Conservation (phyloP, 2,113 vertebrate species). For the Stomatorhinus ivindoensis region DNA sequence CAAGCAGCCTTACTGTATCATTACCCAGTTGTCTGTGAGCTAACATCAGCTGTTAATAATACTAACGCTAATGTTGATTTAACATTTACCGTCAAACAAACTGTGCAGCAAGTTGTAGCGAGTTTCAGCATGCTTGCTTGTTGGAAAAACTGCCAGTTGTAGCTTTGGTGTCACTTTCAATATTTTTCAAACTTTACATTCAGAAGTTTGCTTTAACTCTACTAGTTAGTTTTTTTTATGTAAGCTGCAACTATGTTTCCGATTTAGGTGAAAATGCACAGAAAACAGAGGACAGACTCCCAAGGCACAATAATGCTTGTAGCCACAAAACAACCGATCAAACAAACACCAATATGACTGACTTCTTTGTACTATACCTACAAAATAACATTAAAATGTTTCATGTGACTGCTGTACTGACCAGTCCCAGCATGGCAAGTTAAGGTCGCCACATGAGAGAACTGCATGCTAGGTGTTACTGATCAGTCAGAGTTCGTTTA, state of each 20-base stretch:
- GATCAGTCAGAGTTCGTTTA: background rate
- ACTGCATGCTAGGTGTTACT: background rate
- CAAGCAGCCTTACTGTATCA: too few relatives aligned
- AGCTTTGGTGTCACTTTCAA: too few relatives aligned
- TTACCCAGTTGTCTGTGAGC: too few relatives aligned
- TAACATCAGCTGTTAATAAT: too few relatives aligned
- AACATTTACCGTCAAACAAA: too few relatives aligned
- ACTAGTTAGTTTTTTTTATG: background rate
- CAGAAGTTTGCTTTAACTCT: too few relatives aligned
- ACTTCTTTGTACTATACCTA: background rate
- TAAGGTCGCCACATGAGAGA: background rate
- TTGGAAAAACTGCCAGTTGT: too few relatives aligned
- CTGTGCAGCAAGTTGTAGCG: too few relatives aligned
- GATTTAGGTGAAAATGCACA: background rate
- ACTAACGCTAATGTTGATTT: too few relatives aligned
- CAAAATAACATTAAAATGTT: background rate
- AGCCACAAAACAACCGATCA: background rate
- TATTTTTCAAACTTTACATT: too few relatives aligned
- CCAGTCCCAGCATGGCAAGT: background rate
- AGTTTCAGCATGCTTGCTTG: too few relatives aligned
- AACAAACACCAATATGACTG: background rate
- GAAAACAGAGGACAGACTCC: background rate
- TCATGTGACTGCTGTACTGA: background rate
- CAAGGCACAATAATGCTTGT: background rate
- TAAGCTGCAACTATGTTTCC: background rate